These are phyloP conservation scores for Leptarthrus brevirostris DNA, from an alignment of 2,888 invertebrate species.

Conservation along the genomic window DNA sequence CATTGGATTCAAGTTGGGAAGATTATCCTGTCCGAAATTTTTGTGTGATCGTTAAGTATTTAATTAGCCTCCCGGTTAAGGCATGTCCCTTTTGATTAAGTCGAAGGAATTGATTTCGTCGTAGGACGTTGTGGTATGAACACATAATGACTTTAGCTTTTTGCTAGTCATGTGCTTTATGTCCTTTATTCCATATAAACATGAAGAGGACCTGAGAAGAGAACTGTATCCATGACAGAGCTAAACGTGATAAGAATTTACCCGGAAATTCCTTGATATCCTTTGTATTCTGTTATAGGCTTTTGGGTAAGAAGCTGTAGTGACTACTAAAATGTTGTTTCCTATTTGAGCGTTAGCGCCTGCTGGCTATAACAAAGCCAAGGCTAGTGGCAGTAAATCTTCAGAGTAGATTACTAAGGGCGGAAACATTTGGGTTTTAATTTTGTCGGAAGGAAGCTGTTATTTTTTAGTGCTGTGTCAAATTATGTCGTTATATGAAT, in stretches of 20 bases:
- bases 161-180: conserved; percentile 44
- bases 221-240: conserved; percentile 36
- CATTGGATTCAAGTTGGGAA: neutral
- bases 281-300: conserved; percentile 33
- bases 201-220: neutral
- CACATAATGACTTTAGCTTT: conserved; percentile 40
- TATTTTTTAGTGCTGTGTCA: no score
- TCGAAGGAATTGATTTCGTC: conserved; percentile 44
- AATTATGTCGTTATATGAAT: no score
- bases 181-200: conserved; percentile 37
- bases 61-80: conserved; percentile 47
- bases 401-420: neutral
- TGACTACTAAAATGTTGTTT: conserved; percentile 19
- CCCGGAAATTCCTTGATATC: conserved; percentile 21
- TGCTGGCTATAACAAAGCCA: conserved; percentile 31
- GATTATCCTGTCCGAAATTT: conserved; percentile 18
- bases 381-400: conserved; percentile 18
- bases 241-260: conserved; percentile 47
- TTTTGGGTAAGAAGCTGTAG: neutral
- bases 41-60: conserved; percentile 47
- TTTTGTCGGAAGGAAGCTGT: neutral
- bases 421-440: neutral
- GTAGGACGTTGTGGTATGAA: neutral
- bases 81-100: conserved; percentile 47
- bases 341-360: conserved; percentile 6